Percentiles rank a stretch among this genome's conserved stretches.
phyloP scores from a whole-genome alignment of 1,140 invertebrate species.

The Drusus annulatus region DNA sequence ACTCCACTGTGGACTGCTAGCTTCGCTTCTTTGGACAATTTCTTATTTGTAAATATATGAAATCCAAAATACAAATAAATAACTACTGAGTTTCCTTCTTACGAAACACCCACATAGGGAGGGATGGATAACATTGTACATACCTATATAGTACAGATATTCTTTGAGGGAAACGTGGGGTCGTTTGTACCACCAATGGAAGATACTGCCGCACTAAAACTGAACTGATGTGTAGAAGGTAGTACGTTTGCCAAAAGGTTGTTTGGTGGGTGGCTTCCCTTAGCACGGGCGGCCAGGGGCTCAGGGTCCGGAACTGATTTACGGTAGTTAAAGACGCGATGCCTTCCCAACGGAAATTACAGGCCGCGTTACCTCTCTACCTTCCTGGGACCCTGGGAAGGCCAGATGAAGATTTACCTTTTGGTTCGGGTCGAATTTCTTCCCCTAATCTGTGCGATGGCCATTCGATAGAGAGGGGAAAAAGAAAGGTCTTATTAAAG shows the following conservation, averaged over 20 bases:
- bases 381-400: conserved; percentile 7
- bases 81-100: too few relatives aligned
- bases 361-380: conserved; percentile 30
- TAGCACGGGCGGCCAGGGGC: background rate
- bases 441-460: background rate
- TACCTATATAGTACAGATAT: too few relatives aligned
- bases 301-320: conserved; percentile 53
- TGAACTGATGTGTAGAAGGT: background rate
- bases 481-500: too few relatives aligned
- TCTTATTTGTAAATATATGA: too few relatives aligned
- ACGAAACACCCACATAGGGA: too few relatives aligned
- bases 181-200: background rate
- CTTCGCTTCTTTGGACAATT: too few relatives aligned
- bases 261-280: background rate
- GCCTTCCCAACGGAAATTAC: conserved; percentile 54
- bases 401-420: conserved; percentile 34
- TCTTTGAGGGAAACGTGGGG: too few relatives aligned
- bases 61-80: too few relatives aligned
- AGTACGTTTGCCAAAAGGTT: too few relatives aligned
- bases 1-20: too few relatives aligned
- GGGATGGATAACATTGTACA: too few relatives aligned
- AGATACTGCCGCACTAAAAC: background rate
- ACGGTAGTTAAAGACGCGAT: conserved; percentile 49
- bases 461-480: background rate
- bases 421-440: conserved; percentile 1